Percentiles rank a stretch among this genome's conserved stretches.
phyloP scores from a whole-genome alignment of 2,888 invertebrate species.

The Microctonus brassicae region DNA sequence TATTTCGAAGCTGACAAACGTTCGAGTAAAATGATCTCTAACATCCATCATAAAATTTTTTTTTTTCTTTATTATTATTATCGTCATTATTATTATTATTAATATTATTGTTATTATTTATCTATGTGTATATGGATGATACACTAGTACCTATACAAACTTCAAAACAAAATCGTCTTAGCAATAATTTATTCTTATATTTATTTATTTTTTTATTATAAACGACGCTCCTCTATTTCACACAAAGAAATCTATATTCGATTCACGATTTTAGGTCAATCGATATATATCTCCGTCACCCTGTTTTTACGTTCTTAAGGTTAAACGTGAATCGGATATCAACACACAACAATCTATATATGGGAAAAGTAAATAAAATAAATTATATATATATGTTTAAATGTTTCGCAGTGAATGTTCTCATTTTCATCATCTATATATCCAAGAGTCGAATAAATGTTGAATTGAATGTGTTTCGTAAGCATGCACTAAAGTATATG shows the following conservation, averaged over 20 bases:
- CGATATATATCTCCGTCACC: conserved; percentile 15
- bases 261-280: conserved; percentile 32
- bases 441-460: conserved; percentile 29
- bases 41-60: conserved; percentile 52
- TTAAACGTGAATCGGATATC: conserved; percentile 38
- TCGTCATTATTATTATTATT: no score
- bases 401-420: background rate
- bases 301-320: conserved; percentile 5
- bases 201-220: background rate
- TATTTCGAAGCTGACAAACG: conserved; percentile 26
- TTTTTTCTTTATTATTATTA: no score
- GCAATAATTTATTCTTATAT: conserved; percentile 48
- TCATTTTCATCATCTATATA: background rate
- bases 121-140: conserved; percentile 41
- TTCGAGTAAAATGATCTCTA: conserved; percentile 47
- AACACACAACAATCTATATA: background rate
- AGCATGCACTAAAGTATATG: conserved; percentile 18
- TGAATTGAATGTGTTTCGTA: conserved; percentile 30
- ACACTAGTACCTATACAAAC: no score
- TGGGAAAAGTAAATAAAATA: background rate
- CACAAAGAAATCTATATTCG: conserved; percentile 27
- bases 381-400: background rate
- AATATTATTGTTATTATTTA: conserved; percentile 58
- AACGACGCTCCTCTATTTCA: background rate
- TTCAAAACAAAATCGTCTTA: conserved; percentile 35